A percentile compares a stretch with the other conserved stretches of the same genome.
phyloP scores from a whole-genome alignment of 2,797 vertebrate species.

The Sebastes ruberrimus region DNA sequence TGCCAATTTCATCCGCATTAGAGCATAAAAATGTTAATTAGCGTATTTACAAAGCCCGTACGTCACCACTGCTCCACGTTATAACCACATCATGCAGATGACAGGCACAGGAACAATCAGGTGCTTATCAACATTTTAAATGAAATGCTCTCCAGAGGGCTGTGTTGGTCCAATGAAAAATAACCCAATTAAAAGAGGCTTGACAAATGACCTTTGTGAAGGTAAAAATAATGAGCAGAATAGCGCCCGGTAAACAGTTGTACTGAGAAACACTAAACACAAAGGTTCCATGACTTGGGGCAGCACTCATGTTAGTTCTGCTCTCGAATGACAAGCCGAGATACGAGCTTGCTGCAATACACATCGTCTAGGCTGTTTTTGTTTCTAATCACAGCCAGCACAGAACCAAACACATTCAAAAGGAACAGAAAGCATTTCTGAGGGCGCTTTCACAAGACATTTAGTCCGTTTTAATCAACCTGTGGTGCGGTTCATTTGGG shows the following conservation, averaged over 20 bases:
- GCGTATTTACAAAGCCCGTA: background rate
- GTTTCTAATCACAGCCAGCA: background rate
- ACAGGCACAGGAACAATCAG: slow-evolving; percentile 47
- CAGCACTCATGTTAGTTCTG: slow-evolving; percentile 13
- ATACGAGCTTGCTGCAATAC: background rate
- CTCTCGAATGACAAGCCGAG: slow-evolving; percentile 35
- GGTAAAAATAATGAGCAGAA: slow-evolving; percentile 66
- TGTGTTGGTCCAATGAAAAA: slow-evolving; percentile 66
- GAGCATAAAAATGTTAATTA: slow-evolving; percentile 33
- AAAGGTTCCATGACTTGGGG: slow-evolving; percentile 54
- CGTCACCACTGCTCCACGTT: slow-evolving; percentile 9
- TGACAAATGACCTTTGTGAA: slow-evolving; percentile 72
- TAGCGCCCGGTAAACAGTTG: slow-evolving; percentile 50
- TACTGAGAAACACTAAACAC: slow-evolving; percentile 42
- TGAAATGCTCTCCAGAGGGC: slow-evolving; percentile 56
- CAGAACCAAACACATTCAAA: background rate
- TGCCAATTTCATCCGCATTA: slow-evolving; percentile 21
- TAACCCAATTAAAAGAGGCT: slow-evolving; percentile 70
- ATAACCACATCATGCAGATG: slow-evolving; percentile 30
- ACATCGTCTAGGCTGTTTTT: background rate
- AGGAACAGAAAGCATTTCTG: background rate
- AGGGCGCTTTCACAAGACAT: background rate
- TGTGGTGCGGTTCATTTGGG: too few species aligned
- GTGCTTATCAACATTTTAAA: slow-evolving; percentile 69
- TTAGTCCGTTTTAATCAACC: accelerated